Conservation (phyloP, 2,797 vertebrate species). For the Enteromius fasciolatus region DNA sequence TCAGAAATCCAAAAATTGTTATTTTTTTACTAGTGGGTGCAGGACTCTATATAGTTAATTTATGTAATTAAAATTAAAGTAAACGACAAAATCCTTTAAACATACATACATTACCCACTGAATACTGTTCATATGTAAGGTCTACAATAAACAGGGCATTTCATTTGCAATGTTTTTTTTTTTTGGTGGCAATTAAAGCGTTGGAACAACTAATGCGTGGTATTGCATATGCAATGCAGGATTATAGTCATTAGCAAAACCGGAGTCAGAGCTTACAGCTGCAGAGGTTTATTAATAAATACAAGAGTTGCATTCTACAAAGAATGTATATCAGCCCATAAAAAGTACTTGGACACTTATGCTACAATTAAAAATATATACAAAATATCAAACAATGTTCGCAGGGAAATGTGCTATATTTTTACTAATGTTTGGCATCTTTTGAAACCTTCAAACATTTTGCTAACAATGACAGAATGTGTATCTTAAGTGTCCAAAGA, state of each 20-base stretch:
- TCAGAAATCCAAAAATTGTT: not conserved
- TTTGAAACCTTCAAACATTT: not conserved
- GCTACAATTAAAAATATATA: not conserved
- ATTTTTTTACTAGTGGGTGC: not conserved
- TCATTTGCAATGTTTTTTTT: not conserved
- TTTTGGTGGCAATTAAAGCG: not conserved
- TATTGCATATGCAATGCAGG: not conserved
- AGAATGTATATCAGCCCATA: not conserved
- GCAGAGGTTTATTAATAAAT: not conserved
- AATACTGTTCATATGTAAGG: not conserved
- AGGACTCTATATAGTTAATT: no score
- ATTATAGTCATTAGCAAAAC: conserved; percentile 30
- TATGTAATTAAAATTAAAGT: no score
- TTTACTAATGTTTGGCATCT: not conserved
- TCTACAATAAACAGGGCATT: not conserved
- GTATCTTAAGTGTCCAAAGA: not conserved
- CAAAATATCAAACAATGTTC: not conserved
- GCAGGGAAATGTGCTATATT: not conserved
- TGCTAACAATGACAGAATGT: not conserved
- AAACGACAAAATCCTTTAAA: no score
- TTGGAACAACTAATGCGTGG: not conserved
- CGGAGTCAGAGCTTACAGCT: conserved; percentile 13
- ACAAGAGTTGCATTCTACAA: conserved; percentile 3
- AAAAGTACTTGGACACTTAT: not conserved
- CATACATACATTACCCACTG: not conserved